These are phyloP conservation scores for Lomographa bimaculata DNA, from an alignment of 2,888 invertebrate genomes.

Conservation along the genomic window DNA sequence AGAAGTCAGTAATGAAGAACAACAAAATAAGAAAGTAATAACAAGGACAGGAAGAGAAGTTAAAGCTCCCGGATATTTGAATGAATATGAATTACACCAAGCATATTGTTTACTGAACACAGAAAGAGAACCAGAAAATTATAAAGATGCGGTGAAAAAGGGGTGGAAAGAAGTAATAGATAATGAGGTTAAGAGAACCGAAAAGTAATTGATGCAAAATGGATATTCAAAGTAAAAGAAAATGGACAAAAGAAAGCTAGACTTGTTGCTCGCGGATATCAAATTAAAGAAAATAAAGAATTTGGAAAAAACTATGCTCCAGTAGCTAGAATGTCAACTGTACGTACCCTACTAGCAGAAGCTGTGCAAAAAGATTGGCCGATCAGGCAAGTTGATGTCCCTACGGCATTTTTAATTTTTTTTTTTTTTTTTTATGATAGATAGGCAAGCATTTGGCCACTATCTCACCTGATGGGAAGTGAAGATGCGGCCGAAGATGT, in stretches of 20 bases:
- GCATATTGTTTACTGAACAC: not conserved
- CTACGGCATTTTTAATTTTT: no score
- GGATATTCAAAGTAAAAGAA: not conserved
- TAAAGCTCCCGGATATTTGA: not conserved
- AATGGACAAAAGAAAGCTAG: not conserved
- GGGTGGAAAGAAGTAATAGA: conserved; percentile 13
- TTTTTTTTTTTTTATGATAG: no score
- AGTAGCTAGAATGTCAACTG: conserved; percentile 1
- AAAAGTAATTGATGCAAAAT: not conserved
- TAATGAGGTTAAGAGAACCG: conserved; percentile 14
- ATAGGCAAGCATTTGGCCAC: no score
- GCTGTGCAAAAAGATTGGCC: not conserved
- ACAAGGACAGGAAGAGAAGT: not conserved
- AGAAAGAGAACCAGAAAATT: not conserved
- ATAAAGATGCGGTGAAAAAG: conserved; percentile 15
- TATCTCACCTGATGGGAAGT: no score
- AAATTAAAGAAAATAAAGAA: not conserved
- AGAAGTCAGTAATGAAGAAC: not conserved
- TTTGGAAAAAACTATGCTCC: conserved; percentile 1
- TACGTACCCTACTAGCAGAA: not conserved
- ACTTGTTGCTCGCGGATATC: not conserved
- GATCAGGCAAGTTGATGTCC: not conserved
- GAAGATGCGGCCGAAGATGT: no score
- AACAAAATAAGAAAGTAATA: not conserved
- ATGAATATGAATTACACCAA: conserved; percentile 5